Base-by-base conservation (phyloP, 2,797 vertebrate genomes). In the Xyrichtys novacula region DNA sequence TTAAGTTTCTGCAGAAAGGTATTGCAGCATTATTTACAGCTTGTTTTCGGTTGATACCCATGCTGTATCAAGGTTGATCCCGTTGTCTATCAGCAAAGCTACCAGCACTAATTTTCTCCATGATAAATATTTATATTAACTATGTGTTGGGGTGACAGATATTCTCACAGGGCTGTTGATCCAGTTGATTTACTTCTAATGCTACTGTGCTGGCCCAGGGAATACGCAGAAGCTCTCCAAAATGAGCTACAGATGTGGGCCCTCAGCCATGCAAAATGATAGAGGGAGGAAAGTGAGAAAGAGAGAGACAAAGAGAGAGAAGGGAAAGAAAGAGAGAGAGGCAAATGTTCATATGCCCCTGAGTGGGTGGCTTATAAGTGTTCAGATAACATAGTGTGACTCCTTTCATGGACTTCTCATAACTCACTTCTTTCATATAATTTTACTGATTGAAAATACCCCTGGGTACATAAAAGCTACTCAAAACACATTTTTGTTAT, bases 191-290 rank as follows among this genome's bases (percentile, higher is more conserved):
- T 89, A 89, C 76, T 69, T 90, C 78, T 88, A 88, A 88, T 62
- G 88, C 89, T 91, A 93, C 91, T 89, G 92, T 93, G 72, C 72
- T 90, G 88, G 87, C 86, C 76, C 40, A 15, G 80, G 63, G 31
- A 78, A 87, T 80, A 83, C 83, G 90, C 86, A 85, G 85, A 88
- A 91, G 84, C 74, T 53, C 58, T 70, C 25, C 59, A 50, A 91
- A 92, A 94, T 87, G 80, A 90, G 73, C 76, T 83, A 50, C 92
- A 94, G 92, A 94, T 94, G 92, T 92, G 65, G 75, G 80, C 62
- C 62, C 52, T 83, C 59, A 78, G 80, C 85, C 86, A 66, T 81
- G 77, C 64, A 61, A 71, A 85, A 80, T 59, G 62, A 78, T 69
- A 80, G 77, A 85, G 63, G 70, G 65, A 67, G 48, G 43, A 62